phyloP scores from a whole-genome alignment of 2,888 invertebrate species.

The Dryomyza anilis region DNA sequence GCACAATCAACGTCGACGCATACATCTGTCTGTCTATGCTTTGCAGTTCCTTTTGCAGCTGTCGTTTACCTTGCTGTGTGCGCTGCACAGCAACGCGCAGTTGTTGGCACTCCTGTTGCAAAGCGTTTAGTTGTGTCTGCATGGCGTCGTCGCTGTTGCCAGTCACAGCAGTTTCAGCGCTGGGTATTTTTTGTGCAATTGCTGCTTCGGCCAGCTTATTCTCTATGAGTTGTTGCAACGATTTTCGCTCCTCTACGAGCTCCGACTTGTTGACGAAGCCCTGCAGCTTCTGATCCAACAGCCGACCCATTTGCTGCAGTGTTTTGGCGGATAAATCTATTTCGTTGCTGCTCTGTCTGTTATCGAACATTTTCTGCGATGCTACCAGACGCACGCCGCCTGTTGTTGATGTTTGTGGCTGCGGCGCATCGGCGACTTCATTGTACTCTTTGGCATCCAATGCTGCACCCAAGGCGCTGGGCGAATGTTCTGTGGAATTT shows the following conservation, averaged over 20 bases:
- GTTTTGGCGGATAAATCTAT: constrained; percentile 28
- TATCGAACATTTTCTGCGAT: constrained; percentile 7
- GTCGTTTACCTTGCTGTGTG: constrained; percentile 32
- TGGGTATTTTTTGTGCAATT: neutral
- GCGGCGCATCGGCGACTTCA: neutral
- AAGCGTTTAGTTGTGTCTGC: constrained; percentile 16
- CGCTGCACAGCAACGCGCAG: constrained; percentile 29
- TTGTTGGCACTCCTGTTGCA: constrained; percentile 31
- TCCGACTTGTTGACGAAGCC: constrained; percentile 31
- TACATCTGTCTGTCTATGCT: constrained; percentile 34
- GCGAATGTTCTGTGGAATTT: constrained; percentile 20
- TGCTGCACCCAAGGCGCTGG: constrained; percentile 8
- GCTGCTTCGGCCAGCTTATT: neutral
- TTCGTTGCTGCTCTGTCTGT: neutral
- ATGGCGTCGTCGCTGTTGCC: neutral
- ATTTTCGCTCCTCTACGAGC: constrained; percentile 21
- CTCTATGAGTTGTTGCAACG: constrained; percentile 17
- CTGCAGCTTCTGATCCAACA: constrained; percentile 37
- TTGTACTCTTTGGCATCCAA: constrained; percentile 20
- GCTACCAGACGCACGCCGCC: constrained; percentile 8
- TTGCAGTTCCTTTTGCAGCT: constrained; percentile 36
- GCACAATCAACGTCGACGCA: constrained; percentile 35
- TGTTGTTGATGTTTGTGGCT: neutral
- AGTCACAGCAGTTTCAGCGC: neutral
- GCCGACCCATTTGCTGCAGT: constrained; percentile 29